Base-by-base conservation (phyloP, 2,888 invertebrate species). In the Plebejus argus region DNA sequence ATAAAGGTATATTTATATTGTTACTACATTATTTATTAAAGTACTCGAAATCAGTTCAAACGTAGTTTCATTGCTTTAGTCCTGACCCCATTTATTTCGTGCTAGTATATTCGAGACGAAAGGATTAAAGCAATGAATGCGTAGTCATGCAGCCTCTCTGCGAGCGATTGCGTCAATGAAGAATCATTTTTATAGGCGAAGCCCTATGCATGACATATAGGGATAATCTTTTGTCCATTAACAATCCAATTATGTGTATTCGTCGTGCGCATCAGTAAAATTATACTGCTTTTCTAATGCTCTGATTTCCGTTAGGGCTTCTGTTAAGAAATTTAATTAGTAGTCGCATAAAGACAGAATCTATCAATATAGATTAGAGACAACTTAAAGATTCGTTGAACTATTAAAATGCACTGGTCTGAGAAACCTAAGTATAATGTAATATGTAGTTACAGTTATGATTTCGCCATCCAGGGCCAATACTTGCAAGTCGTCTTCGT, bases 31-130 rank as follows among this genome's bases (percentile, higher is more conserved):
- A 33, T 76, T 76, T 35, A 77, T 77, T 77, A 77, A 77, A 77
- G 10, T 45, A 71, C 12, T 45, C 45, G 3, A n/a, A 61, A 77
- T 58, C 23, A 74, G 23, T 28, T 15, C 28, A 80, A 82, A 82
- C 82, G 82, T 90, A 82, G 93, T 93, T 93, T 93, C 93, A 93
- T 93, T 93, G 93, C 93, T 93, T 93, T 93, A 90, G 89, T 90
- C 91, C 91, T 86, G 82, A 80, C 87, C 91, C 85, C 84, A 80
- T 72, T 77, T 76, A 72, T 70, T 78, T 79, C 77, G 75, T 23
- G 33, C 53, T 76, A 70, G 61, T 78, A 77, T 66, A 56, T 70
- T 45, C 49, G 39, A 53, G 28, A 75, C 53, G 33, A 77, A 81
- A 84, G 91, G 93, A 88, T 90, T 92, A 92, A 93, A 93, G 93